These are phyloP conservation scores for Scarus forsteni DNA, from an alignment of 2,797 vertebrate genomes.

Conservation along the genomic window DNA sequence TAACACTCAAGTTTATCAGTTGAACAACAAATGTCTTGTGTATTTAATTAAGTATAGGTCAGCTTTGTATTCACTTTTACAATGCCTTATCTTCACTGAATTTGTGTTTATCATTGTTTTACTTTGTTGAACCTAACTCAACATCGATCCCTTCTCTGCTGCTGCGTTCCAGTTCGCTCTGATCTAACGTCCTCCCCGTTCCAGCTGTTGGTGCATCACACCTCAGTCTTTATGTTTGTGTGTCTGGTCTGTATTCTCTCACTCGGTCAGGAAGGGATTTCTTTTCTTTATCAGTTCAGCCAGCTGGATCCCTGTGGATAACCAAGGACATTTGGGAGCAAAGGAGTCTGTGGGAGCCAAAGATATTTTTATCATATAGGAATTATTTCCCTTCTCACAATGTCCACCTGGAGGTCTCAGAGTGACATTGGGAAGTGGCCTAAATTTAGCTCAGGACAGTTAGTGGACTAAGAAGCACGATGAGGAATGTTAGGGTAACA, in stretches of 20 bases:
- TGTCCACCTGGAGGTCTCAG: slow-evolving; percentile 61
- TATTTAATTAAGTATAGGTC: too few species aligned
- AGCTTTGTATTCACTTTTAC: too few species aligned
- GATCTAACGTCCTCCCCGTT: neutral
- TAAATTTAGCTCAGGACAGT: slow-evolving; percentile 44
- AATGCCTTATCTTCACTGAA: too few species aligned
- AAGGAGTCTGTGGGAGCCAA: slow-evolving; percentile 38
- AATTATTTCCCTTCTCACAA: slow-evolving; percentile 50
- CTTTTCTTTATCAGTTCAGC: slow-evolving; percentile 46
- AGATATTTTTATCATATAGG: slow-evolving; percentile 60
- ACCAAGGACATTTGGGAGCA: slow-evolving; percentile 34
- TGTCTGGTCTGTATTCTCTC: slow-evolving; percentile 10
- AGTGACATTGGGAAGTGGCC: slow-evolving; percentile 41
- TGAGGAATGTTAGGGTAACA: slow-evolving; percentile 12
- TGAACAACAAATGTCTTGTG: too few species aligned
- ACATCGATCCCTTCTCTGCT: neutral
- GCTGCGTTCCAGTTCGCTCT: neutral
- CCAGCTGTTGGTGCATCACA: neutral
- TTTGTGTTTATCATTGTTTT: too few species aligned
- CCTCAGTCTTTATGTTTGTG: neutral
- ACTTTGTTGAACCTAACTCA: too few species aligned
- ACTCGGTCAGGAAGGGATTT: slow-evolving; percentile 17
- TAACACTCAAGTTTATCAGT: too few species aligned
- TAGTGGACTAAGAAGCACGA: slow-evolving; percentile 11
- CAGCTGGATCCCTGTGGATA: slow-evolving; percentile 33